Base-by-base conservation (phyloP, 30 jellyfish, hydroid and myxozoan species). In the Phacellophora camtschatica region DNA sequence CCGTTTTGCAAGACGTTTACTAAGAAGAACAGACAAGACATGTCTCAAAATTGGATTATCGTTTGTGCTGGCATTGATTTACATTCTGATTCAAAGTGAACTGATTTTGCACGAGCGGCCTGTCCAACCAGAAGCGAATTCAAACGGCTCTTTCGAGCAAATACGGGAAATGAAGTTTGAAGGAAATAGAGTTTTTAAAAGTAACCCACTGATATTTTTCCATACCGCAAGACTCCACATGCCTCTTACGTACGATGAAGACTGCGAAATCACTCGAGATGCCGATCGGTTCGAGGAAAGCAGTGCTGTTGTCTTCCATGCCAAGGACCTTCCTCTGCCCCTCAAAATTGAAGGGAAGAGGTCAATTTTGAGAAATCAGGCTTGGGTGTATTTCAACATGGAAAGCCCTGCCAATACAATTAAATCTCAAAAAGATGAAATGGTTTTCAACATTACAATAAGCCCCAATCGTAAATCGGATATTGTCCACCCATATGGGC, bases 381-480 rank as follows among this genome's bases (percentile, higher is more conserved):
- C 76, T 6, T 74, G 96, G 96, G 90, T 75, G n/a, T 86, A 86
- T 74, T 74, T 59, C 59, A 86, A 74, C 28, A 39, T 63, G 11
- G 96, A 86, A 27, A 73, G 90, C 37, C 90, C 96, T 0, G 37
- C 3, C 35, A 45, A 86, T 48, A 86, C 96, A 20, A 50, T 77
- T 12, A 86, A 56, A 67, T 59, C 75, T 12, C 16, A 7, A 20
- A 3, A 35, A 4, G 51, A 72, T 23, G 96, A 86, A 30, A 67
- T 49, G 79, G 37, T 86, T 65, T 86, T 86, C 58, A 77, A 86
- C 59, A 22, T 86, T 22, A 86, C 96, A 22, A 74, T 86, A 25
- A 86, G 90, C 9, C 90, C 96, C 7, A 25, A n/a, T 43, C 90
- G 96, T 1, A 62, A 66, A 10, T 86, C 96, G n/a, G 90, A 86